phyloP scores from a whole-genome alignment of 2,888 invertebrate genomes.

The Pteria penguin region DNA sequence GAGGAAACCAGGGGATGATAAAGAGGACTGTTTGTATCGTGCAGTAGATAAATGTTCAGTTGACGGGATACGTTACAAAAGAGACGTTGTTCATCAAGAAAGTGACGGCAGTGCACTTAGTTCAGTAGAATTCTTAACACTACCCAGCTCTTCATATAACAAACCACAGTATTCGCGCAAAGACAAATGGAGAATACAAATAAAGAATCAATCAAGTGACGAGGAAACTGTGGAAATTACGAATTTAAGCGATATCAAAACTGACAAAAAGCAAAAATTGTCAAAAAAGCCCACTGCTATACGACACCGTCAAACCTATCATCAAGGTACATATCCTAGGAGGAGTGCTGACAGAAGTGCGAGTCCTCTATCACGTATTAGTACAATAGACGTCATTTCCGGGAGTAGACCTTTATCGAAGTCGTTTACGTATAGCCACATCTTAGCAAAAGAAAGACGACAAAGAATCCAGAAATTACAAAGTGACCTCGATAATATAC shows the following conservation, averaged over 20 bases:
- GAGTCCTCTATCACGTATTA: neutral
- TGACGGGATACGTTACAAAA: too few species aligned
- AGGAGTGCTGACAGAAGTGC: neutral
- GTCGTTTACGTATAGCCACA: neutral
- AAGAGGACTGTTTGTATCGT: too few species aligned
- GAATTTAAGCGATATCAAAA: neutral
- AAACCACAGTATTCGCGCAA: neutral
- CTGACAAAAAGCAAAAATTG: neutral
- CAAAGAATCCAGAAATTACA: conserved; percentile 30
- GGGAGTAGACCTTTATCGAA: neutral
- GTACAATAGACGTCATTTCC: neutral
- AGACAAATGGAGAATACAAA: neutral
- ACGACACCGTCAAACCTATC: neutral
- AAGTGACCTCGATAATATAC: conserved; percentile 21
- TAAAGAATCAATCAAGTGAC: neutral
- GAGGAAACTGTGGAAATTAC: neutral
- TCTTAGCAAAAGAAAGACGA: conserved; percentile 16
- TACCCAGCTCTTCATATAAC: too few species aligned
- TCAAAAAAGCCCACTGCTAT: neutral
- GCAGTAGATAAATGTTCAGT: too few species aligned
- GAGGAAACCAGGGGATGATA: too few species aligned
- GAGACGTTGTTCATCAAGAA: too few species aligned
- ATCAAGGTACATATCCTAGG: neutral
- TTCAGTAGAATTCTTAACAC: too few species aligned
- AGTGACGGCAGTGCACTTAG: too few species aligned